Evolutionary conservation across 2,888 invertebrate genomes (phyloP).

Genomic region (Girardia tigrina): DNA sequence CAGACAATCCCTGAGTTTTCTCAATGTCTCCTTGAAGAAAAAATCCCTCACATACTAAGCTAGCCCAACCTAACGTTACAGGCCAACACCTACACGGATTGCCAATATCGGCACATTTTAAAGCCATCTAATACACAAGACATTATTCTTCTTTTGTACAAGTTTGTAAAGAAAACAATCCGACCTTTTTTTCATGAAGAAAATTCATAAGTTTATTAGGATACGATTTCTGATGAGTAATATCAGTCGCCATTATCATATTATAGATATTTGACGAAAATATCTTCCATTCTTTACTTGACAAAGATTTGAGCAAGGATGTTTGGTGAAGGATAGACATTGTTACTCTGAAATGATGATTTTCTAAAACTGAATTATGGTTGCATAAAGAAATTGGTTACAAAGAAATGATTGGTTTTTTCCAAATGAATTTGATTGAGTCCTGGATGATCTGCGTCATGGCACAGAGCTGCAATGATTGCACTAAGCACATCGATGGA

Average conservation of each 20-base stretch:
- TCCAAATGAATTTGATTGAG: neutral
- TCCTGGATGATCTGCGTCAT: neutral
- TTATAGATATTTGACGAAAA: neutral
- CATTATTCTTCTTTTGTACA: neutral
- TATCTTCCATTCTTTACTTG: neutral
- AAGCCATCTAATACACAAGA: neutral
- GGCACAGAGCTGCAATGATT: neutral
- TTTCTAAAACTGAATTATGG: neutral
- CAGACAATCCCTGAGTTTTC: neutral
- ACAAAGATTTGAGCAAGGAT: neutral
- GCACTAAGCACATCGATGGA: neutral
- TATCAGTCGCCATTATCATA: conserved; percentile 19
- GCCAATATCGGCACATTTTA: neutral
- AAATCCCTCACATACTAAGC: conserved; percentile 11
- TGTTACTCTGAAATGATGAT: neutral
- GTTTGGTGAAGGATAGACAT: conserved; percentile 11
- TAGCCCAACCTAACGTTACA: neutral
- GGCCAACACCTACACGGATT: conserved; percentile 2
- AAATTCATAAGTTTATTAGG: conserved; percentile 15
- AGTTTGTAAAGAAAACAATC: neutral
- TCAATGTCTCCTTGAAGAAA: conserved; percentile 4
- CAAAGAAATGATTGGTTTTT: neutral
- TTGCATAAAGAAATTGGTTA: no score
- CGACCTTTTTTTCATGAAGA: neutral
- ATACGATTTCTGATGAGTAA: neutral